These are phyloP conservation scores for Pseudobourletiella spinata DNA, from an alignment of 1,140 invertebrate species.

Conservation along the genomic window DNA sequence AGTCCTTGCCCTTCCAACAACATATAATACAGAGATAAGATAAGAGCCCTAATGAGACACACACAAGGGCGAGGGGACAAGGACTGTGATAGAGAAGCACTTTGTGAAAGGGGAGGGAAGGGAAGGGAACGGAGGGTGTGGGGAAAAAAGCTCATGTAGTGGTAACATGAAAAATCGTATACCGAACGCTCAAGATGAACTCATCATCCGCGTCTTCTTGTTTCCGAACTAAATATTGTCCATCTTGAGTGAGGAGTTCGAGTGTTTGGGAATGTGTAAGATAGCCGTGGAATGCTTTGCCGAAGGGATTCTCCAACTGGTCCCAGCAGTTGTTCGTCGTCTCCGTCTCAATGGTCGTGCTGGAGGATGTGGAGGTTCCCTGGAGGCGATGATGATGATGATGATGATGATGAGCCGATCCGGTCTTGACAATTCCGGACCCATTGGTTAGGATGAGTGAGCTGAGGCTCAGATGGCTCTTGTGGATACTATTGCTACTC, in stretches of 20 bases:
- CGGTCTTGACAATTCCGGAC: background rate
- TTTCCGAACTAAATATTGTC: slow-evolving; percentile 33
- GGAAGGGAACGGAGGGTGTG: background rate
- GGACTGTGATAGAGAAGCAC: too few species aligned
- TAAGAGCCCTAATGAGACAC: too few species aligned
- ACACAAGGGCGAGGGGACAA: too few species aligned
- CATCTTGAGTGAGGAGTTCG: slow-evolving; percentile 27
- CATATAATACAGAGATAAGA: too few species aligned
- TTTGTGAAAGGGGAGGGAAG: too few species aligned
- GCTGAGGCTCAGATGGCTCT: background rate
- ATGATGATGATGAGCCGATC: too few species aligned
- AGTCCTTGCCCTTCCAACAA: too few species aligned
- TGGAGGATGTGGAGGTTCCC: slow-evolving; percentile 1
- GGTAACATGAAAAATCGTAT: too few species aligned
- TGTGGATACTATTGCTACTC: background rate
- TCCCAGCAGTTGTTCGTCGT: slow-evolving; percentile 3
- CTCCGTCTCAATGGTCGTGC: background rate
- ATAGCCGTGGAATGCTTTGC: slow-evolving; percentile 36
- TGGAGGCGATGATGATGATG: too few species aligned
- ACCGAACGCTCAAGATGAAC: slow-evolving; percentile 32
- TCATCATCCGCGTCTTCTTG: slow-evolving; percentile 17
- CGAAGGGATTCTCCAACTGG: slow-evolving; percentile 26
- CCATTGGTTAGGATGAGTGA: background rate
- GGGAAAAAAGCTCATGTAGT: too few species aligned
- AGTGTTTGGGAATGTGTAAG: slow-evolving; percentile 29